phyloP scores from a whole-genome alignment of 2,113 vertebrate species.

The Forbesichthys agassizii region DNA sequence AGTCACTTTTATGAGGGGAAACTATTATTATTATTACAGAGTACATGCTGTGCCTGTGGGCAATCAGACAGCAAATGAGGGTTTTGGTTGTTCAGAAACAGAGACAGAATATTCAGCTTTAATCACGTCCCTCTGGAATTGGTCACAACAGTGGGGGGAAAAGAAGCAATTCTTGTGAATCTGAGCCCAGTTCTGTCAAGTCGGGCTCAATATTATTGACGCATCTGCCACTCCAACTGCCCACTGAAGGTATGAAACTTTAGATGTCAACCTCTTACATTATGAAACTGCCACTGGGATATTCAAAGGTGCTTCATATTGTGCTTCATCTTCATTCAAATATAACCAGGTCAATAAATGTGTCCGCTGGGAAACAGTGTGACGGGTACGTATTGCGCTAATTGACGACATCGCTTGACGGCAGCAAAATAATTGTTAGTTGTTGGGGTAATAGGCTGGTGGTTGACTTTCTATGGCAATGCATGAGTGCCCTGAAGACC shows the following conservation, averaged over 20 bases:
- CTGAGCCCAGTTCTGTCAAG: background rate
- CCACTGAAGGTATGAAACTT: conserved; percentile 5
- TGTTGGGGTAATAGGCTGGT: conserved; percentile 26
- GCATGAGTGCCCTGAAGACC: conserved; percentile 10
- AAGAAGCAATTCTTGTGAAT: conserved; percentile 24
- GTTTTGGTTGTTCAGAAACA: conserved; percentile 35
- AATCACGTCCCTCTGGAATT: conserved; percentile 42
- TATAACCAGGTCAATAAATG: conserved; percentile 29
- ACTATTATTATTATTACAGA: conserved; percentile 12
- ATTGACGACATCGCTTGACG: conserved; percentile 24
- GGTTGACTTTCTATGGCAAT: conserved; percentile 32
- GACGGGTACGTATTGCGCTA: conserved; percentile 21
- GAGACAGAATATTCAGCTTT: conserved; percentile 31
- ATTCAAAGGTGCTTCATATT: conserved; percentile 18
- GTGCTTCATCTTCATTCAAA: conserved; percentile 6
- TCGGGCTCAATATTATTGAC: conserved; percentile 9
- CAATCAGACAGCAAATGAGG: conserved; percentile 13
- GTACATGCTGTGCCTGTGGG: conserved; percentile 38
- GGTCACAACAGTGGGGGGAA: conserved; percentile 20
- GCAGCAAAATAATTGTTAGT: conserved; percentile 31
- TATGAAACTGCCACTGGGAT: conserved; percentile 10
- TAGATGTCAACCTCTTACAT: conserved; percentile 12
- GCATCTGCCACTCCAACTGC: conserved; percentile 11
- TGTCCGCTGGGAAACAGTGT: conserved; percentile 4
- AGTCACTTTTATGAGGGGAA: conserved; percentile 4